These are phyloP conservation scores for Polypterus senegalus DNA, from an alignment of 2,113 vertebrate genomes.

Conservation along the genomic window DNA sequence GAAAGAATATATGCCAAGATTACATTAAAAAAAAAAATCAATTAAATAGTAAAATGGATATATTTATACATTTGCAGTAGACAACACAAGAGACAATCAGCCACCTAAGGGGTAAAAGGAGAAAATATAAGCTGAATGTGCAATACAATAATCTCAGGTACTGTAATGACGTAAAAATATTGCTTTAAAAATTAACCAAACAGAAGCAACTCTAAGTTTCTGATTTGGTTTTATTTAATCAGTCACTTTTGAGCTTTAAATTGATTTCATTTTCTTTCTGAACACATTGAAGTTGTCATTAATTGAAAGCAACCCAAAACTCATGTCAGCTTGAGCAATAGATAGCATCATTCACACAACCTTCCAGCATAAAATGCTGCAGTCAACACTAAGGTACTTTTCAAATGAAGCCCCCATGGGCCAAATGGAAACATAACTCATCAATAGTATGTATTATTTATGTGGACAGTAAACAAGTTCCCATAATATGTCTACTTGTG, in stretches of 20 bases:
- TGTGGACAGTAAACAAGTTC: constrained; percentile 16
- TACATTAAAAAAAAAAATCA: no score
- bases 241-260: not conserved
- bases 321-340: constrained; percentile 30
- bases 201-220: no score
- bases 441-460: constrained; percentile 73
- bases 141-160: no score
- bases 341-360: constrained; percentile 39
- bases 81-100: no score
- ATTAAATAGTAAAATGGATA: no score
- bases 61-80: no score
- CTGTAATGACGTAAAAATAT: no score
- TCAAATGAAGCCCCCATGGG: constrained; percentile 52
- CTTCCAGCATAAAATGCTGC: not conserved
- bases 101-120: no score
- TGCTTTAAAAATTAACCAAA: no score
- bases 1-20: no score
- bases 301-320: constrained; percentile 31
- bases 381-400: constrained; percentile 33
- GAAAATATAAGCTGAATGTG: no score
- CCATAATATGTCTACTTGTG: not conserved
- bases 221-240: no score
- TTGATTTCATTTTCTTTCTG: not conserved
- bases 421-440: constrained; percentile 68
- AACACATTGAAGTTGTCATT: constrained; percentile 52